These are phyloP conservation scores for Phrynosoma blainvillii DNA, from an alignment of 2,113 vertebrate species.

Conservation along the genomic window DNA sequence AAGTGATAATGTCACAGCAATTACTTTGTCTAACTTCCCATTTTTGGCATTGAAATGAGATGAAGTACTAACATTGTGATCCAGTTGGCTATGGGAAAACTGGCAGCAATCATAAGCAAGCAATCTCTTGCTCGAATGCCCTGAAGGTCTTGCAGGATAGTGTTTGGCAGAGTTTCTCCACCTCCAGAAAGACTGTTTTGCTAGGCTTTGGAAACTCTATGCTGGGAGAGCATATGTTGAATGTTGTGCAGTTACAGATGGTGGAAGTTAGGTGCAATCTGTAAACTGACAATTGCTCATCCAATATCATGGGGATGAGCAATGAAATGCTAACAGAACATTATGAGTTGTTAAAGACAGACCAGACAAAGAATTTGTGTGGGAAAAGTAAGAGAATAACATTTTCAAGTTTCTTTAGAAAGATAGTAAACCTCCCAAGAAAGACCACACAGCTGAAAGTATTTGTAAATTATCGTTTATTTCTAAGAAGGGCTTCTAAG, in stretches of 20 bases:
- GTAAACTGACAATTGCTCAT: conserved; percentile 46
- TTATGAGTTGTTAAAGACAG: not conserved
- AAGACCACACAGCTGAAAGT: too few relatives aligned
- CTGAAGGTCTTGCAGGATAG: not conserved
- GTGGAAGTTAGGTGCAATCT: conserved; percentile 47
- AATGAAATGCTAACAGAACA: conserved; percentile 29
- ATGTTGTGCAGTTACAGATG: conserved; percentile 45
- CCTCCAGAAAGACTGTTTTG: not conserved
- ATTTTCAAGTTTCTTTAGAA: not conserved
- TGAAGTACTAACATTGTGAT: not conserved
- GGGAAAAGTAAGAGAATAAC: not conserved
- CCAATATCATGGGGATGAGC: not conserved
- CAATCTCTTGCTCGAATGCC: not conserved
- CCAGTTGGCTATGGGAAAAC: conserved; percentile 10
- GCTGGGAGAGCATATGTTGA: conserved; percentile 36
- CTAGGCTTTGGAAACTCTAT: not conserved
- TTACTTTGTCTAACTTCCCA: not conserved
- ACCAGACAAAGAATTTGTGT: not conserved
- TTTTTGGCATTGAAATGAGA: conserved; percentile 4
- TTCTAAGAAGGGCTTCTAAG: too few relatives aligned
- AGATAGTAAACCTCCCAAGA: too few relatives aligned
- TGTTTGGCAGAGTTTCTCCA: conserved; percentile 33
- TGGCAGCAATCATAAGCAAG: conserved; percentile 4
- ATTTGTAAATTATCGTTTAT: too few relatives aligned
- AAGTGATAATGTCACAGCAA: not conserved